Evolutionary conservation across 2,888 invertebrate species (phyloP).

Genomic region (Diplolepis rosae): DNA sequence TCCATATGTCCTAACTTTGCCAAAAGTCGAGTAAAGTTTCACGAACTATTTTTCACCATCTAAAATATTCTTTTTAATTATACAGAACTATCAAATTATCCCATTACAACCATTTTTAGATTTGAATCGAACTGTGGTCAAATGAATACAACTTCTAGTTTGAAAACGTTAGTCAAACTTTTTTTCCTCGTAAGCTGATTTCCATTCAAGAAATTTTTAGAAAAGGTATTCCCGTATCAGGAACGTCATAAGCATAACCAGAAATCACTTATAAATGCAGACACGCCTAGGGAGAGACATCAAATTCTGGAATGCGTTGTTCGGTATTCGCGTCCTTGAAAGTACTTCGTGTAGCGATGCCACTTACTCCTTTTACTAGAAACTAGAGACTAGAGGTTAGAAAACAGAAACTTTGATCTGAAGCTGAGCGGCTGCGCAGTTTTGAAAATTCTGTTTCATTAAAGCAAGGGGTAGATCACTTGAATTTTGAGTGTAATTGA

Average conservation of each 20-base stretch:
- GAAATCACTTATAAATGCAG: constrained; percentile 52
- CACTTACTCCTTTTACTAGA: constrained; percentile 20
- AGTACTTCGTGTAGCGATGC: constrained; percentile 34
- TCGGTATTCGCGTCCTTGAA: constrained; percentile 53
- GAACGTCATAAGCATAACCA: constrained; percentile 2
- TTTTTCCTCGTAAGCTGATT: background rate
- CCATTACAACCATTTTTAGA: too few relatives aligned
- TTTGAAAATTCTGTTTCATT: too few relatives aligned
- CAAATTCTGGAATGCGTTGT: constrained; percentile 51
- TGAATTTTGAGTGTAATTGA: background rate
- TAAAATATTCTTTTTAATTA: too few relatives aligned
- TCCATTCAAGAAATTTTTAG: background rate
- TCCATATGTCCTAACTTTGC: too few relatives aligned
- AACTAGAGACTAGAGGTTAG: too few relatives aligned
- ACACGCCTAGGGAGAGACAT: constrained; percentile 51
- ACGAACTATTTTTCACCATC: too few relatives aligned
- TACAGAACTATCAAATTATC: too few relatives aligned
- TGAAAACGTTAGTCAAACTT: background rate
- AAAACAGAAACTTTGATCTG: constrained; percentile 22
- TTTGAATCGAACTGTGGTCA: too few relatives aligned
- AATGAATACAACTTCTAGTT: background rate
- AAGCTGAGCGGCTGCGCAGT: background rate
- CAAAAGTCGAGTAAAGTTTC: too few relatives aligned
- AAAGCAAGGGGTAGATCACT: too few relatives aligned
- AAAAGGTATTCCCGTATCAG: background rate